Conservation (phyloP, 2,797 vertebrate genomes). For the Tauraco hartlaubi region DNA sequence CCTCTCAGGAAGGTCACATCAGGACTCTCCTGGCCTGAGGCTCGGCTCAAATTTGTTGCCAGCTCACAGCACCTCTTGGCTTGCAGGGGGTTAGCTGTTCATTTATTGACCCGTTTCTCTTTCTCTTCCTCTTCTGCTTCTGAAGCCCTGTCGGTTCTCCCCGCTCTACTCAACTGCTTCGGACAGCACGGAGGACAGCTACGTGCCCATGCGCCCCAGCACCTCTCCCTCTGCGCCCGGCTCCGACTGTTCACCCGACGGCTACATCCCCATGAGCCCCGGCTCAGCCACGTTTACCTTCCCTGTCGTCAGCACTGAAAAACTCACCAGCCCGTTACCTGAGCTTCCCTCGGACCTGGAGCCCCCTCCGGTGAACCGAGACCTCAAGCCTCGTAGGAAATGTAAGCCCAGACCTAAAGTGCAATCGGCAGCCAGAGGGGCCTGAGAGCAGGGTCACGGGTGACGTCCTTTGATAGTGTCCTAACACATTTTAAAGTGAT, state of each 20-base stretch:
- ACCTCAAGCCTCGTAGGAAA: conserved; percentile 94
- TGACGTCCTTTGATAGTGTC: not conserved
- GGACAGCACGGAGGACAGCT: conserved; percentile 84
- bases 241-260: conserved; percentile 79
- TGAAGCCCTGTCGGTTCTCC: conserved; percentile 82
- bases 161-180: conserved; percentile 61
- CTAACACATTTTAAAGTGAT: not conserved
- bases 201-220: conserved; percentile 90
- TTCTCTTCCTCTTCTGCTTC: not conserved
- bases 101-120: not conserved
- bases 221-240: conserved; percentile 73
- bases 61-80: not conserved
- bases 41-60: not conserved
- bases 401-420: conserved; percentile 77
- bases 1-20: not conserved
- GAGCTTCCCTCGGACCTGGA: conserved; percentile 82
- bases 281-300: conserved; percentile 72
- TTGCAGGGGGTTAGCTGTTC: not conserved
- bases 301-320: conserved; percentile 64
- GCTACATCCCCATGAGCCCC: conserved; percentile 96
- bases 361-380: conserved; percentile 94
- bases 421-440: not conserved
- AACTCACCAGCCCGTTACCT: conserved; percentile 73
- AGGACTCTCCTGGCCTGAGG: too few relatives aligned
- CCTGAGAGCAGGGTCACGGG: accelerated